Conservation (phyloP, 1,140 invertebrate species). For the Brachionus koreanus region DNA sequence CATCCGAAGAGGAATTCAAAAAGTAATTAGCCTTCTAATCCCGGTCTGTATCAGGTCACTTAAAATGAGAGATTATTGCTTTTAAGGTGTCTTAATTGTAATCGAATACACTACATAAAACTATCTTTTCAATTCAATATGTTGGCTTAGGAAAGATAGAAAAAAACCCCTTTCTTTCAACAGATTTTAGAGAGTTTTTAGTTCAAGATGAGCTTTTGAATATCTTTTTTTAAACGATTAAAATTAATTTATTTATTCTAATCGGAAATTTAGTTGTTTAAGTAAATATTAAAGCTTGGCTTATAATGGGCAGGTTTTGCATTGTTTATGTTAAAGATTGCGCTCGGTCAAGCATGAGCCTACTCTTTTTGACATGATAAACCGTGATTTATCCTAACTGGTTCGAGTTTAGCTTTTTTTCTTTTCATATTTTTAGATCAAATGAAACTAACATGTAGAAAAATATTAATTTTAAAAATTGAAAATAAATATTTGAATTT, state of each 20-base stretch:
- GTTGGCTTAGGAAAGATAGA: not conserved
- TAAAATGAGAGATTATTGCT: not conserved
- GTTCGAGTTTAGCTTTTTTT: not conserved
- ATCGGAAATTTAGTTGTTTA: not conserved
- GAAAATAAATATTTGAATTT: not conserved
- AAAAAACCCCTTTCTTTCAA: not conserved
- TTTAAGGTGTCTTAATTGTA: conserved; percentile 2
- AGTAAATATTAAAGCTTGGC: not conserved
- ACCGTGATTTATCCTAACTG: not conserved
- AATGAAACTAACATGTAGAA: too few species aligned
- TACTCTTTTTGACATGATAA: not conserved
- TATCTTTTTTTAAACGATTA: not conserved
- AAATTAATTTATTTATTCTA: not conserved
- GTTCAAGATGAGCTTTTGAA: not conserved
- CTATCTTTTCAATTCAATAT: not conserved
- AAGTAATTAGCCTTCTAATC: conserved; percentile 6
- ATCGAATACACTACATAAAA: not conserved
- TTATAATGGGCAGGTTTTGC: not conserved
- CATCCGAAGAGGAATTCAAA: conserved; percentile 34
- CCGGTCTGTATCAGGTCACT: not conserved
- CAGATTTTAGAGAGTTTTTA: conserved; percentile 1
- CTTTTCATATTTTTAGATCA: not conserved
- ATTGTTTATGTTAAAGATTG: not conserved
- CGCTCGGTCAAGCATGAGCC: not conserved
- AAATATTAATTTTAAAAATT: not conserved